Evolutionary conservation across 2,113 vertebrate species (phyloP).

Genomic region (Calonectris borealis): DNA sequence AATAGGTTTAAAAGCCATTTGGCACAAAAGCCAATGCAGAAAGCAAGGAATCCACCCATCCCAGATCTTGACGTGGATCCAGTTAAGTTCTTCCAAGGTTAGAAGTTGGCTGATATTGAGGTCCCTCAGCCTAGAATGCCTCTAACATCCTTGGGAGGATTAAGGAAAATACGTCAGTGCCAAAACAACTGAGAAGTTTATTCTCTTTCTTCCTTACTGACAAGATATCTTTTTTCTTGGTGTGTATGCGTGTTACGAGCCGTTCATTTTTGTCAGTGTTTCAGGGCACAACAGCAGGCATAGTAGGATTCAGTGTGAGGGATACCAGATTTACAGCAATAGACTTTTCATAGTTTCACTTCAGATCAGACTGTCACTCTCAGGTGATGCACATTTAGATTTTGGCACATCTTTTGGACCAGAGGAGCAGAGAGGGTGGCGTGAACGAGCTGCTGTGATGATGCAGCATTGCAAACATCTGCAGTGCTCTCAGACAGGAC

Average conservation of each 20-base stretch:
- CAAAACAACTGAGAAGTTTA: background rate
- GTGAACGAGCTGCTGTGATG: background rate
- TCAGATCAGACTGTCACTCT: background rate
- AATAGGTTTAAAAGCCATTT: background rate
- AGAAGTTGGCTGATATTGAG: background rate
- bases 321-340: background rate
- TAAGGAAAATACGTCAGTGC: background rate
- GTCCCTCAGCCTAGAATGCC: background rate
- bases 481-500: background rate
- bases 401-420: background rate
- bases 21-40: slow-evolving; percentile 19
- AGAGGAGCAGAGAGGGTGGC: background rate
- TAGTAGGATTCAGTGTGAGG: background rate
- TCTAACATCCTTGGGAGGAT: background rate
- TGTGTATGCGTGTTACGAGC: rapidly evolving
- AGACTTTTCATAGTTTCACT: background rate
- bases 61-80: background rate
- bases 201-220: background rate
- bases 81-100: background rate
- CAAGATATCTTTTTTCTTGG: background rate
- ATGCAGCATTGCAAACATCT: background rate
- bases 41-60: background rate
- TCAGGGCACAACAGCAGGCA: background rate
- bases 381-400: background rate
- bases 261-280: background rate